Evolutionary conservation across 2,797 vertebrate genomes (phyloP), one percentile per base, ranked within the genome.

Genomic region (Tadarida brasiliensis): DNA sequence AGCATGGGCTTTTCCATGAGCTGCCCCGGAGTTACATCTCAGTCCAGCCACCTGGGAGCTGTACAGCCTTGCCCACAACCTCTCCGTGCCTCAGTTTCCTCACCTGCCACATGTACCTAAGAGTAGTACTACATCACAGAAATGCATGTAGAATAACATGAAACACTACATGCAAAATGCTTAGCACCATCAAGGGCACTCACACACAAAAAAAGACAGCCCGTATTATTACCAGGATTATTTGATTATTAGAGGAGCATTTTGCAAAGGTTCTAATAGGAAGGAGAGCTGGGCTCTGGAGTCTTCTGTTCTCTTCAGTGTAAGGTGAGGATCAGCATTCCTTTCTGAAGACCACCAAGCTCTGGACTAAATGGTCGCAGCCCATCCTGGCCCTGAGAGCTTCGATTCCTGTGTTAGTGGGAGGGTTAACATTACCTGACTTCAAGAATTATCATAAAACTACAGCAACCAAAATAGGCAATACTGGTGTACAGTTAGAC

Each of bases 391-490:
- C 20, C 49, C 90, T 12, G 11, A 33, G 14, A 44, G 39, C 39
- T 44, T 44, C 7, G 39, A 44, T 44, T 44, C 39, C 39, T 44
- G 39, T 44, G 39, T 44, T 44, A 30, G 17, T 49, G 51, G 30
- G 24, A 74, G 39, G 22, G 7, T 10, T 22, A 7, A 19, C 9
- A 4, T 7, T 47, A 16, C 1, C 33, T 20, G n/a, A 39, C 22
- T 73, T 91, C 44, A 91, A 49, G n/a, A 93, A 82, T 33, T 26
- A 35, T 33, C 65, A 12, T 39, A 39, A 88, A 92, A 39, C 44
- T 20, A 33, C 7, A 77, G 22, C 47, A 26, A 67, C 22, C 54
- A 57, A 90, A n/a, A 26, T 26, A 1, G 17, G 11, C 16, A n/a
- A 4, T 49, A 10, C 0, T 47, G 10, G 1, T 14, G 4, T 39